A percentile compares a stretch with the other conserved stretches of the same genome.
Evolutionary conservation across 2,888 invertebrate species (phyloP).

Genomic region (Mesopsocus fuscifrons): DNA sequence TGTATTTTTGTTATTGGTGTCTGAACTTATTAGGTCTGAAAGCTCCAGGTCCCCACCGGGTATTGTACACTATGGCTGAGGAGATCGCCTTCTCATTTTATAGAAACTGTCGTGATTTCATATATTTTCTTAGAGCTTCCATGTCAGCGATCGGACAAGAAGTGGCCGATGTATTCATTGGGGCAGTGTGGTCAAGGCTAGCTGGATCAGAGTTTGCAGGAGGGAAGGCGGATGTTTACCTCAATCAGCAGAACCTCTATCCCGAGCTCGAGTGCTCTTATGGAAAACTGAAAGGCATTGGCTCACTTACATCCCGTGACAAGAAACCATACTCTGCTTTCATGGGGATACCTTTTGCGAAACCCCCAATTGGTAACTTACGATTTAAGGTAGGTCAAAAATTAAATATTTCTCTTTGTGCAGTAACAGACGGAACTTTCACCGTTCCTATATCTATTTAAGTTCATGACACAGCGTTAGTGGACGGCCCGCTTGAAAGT

Average conservation of each 20-base stretch:
- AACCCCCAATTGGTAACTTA: constrained; percentile 2
- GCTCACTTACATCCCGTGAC: not conserved
- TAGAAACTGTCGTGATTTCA: too few relatives aligned
- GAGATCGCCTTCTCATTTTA: too few relatives aligned
- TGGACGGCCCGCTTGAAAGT: too few relatives aligned
- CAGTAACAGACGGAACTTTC: too few relatives aligned
- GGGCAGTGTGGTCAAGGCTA: not conserved
- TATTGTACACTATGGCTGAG: too few relatives aligned
- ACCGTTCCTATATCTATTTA: too few relatives aligned
- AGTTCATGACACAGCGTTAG: too few relatives aligned
- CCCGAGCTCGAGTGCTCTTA: not conserved
- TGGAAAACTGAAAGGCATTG: constrained; percentile 1
- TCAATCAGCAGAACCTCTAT: not conserved
- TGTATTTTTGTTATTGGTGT: too few relatives aligned
- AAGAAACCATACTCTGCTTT: not conserved
- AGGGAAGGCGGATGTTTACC: not conserved
- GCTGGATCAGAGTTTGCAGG: not conserved
- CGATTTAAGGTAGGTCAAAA: constrained; percentile 8
- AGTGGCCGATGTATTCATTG: not conserved
- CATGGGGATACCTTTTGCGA: constrained; percentile 7
- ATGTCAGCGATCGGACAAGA: not conserved
- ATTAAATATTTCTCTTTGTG: too few relatives aligned
- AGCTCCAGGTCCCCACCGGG: too few relatives aligned
- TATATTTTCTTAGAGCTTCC: not conserved
- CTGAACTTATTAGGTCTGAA: too few relatives aligned